Evolutionary conservation across 2,797 vertebrate species (phyloP).

Genomic region (Ciconia nigra): DNA sequence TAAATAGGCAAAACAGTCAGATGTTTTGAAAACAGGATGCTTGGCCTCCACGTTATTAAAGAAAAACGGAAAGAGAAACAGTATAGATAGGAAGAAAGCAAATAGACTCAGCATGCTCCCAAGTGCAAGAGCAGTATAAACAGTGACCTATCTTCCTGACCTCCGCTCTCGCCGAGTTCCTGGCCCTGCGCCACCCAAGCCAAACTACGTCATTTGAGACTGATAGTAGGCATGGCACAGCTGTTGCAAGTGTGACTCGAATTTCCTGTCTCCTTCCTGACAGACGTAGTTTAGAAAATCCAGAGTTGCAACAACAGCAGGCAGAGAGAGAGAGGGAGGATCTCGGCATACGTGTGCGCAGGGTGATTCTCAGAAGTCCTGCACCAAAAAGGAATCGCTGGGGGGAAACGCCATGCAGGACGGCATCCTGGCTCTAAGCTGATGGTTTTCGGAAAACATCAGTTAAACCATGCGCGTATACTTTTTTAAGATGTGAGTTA

Average conservation of each 20-base stretch:
- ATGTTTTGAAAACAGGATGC: conserved; percentile 86
- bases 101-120: conserved; percentile 68
- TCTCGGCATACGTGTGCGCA: neutral
- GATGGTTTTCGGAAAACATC: neutral
- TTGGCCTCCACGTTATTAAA: conserved; percentile 60
- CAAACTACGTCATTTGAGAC: conserved; percentile 76
- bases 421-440: neutral
- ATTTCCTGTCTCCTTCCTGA: conserved; percentile 98
- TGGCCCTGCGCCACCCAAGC: conserved; percentile 76
- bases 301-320: conserved; percentile 74
- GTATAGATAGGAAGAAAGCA: conserved; percentile 76
- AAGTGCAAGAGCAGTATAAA: conserved; percentile 62
- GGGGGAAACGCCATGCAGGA: neutral
- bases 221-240: conserved; percentile 78
- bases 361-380: neutral
- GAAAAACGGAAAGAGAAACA: conserved; percentile 78
- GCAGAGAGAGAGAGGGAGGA: conserved; percentile 41
- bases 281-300: conserved; percentile 76
- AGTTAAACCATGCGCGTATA: neutral
- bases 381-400: neutral
- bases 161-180: conserved; percentile 73
- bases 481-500: neutral
- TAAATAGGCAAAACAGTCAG: conserved; percentile 42
- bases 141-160: conserved; percentile 81
- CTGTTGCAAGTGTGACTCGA: conserved; percentile 86